Percentiles rank a stretch among this genome's conserved stretches.
Conservation (phyloP, 2,888 invertebrate genomes). For the Macrosiphum euphorbiae region DNA sequence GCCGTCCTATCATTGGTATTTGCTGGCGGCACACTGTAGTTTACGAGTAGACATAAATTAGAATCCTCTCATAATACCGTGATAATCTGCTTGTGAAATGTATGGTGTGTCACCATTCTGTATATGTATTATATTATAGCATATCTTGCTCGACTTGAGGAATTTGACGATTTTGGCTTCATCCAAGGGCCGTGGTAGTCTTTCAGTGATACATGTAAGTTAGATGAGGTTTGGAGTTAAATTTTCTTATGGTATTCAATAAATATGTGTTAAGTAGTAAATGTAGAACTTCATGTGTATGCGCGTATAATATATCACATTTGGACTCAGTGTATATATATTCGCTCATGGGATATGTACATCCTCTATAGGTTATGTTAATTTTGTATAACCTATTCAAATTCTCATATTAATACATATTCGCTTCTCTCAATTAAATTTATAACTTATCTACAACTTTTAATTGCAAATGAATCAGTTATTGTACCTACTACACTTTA, state of each 20-base stretch:
- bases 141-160: background rate
- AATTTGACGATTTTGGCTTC: background rate
- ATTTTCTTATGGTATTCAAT: background rate
- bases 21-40: background rate
- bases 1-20: background rate
- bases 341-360: background rate
- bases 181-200: background rate
- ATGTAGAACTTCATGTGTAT: background rate
- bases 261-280: background rate
- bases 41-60: constrained; percentile 12
- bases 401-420: background rate
- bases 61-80: background rate
- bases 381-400: background rate
- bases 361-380: too few relatives aligned
- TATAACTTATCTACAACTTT: background rate
- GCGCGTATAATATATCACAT: background rate
- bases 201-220: background rate
- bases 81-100: background rate
- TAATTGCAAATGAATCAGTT: background rate
- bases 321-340: background rate
- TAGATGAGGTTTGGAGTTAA: background rate
- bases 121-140: background rate
- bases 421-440: background rate
- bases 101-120: background rate
- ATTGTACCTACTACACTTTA: background rate